Evolutionary conservation across 2,888 invertebrate species (phyloP), one percentile per base, ranked within the genome.

Genomic region (Phorcus lineatus): DNA sequence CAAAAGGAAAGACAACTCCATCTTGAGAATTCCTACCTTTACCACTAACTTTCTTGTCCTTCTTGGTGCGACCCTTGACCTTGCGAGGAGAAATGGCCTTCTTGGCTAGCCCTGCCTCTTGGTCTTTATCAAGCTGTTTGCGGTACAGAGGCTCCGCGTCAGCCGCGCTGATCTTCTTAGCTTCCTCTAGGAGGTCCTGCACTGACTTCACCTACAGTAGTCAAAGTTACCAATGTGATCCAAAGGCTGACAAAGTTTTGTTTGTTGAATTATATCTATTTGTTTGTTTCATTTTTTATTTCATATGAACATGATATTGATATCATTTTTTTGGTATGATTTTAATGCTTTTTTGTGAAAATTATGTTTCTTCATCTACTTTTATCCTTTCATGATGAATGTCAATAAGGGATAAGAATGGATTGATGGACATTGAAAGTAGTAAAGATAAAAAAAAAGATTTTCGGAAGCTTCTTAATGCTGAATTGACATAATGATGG

Each of bases 111-210:
- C 19, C 24, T 4, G 19, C 22, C 55, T 54, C 22, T 54, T 22
- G 28, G 67, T 52, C 6, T 16, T 70, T 47, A 70, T 85, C 87
- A 31, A 83, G 81, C n/a, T 82, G 82, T 77, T 83, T 83, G 79
- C 86, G 86, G 74, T 86, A 86, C 28, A 89, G 78, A n/a, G 88
- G 87, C 74, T 88, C 86, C 24, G 88, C 78, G 9, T 84, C 87
- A 22, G 89, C 84, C 17, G 84, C 82, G 7, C 89, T 86, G 62
- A 92, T 90, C 78, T 83, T 86, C 84, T 87, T 90, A 1, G 92
- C 92, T 81, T 92, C 92, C 28, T 92, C 92, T 17, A 92, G 77
- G 74, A 92, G 84, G 62, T 90, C 90, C 79, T 92, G 88, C 9
- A 90, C 88, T 13, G 92, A 91, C 81, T 87, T 89, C 17, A 88